These are phyloP conservation scores for Fabriciana adippe DNA, from an alignment of 2,888 invertebrate species.

Conservation along the genomic window DNA sequence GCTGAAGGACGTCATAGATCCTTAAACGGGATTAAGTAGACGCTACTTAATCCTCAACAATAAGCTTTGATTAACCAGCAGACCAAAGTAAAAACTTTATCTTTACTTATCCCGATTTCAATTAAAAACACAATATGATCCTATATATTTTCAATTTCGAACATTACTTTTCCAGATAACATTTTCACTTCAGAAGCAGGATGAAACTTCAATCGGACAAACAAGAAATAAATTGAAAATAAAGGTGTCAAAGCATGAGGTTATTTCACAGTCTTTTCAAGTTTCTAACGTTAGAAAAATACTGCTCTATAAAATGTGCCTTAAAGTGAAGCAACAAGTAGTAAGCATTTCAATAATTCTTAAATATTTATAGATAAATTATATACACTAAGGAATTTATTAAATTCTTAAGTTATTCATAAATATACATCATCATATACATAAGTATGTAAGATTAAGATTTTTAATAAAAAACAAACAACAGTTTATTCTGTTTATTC, in stretches of 20 bases:
- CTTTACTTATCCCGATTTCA: neutral
- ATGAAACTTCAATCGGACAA: constrained; percentile 1
- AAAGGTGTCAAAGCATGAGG: constrained; percentile 16
- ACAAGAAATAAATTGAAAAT: constrained; percentile 23
- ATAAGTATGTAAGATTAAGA: no score
- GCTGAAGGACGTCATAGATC: no score
- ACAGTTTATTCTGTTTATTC: no score
- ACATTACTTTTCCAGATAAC: constrained; percentile 2
- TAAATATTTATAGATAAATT: no score
- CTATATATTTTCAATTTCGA: neutral
- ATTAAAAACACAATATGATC: constrained; percentile 9
- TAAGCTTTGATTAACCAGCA: neutral
- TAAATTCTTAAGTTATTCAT: no score
- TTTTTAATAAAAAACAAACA: no score
- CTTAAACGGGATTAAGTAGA: no score
- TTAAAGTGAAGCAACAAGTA: no score
- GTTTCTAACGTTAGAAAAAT: constrained; percentile 11
- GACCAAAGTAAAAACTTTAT: neutral
- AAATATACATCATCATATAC: no score
- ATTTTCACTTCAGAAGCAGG: constrained; percentile 2
- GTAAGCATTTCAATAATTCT: no score
- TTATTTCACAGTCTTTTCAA: constrained; percentile 7
- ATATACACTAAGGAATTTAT: no score
- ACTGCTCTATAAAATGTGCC: neutral
- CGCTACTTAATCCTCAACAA: neutral